Conservation (phyloP, 1,140 invertebrate genomes). For the Aporrectodea caliginosa region DNA sequence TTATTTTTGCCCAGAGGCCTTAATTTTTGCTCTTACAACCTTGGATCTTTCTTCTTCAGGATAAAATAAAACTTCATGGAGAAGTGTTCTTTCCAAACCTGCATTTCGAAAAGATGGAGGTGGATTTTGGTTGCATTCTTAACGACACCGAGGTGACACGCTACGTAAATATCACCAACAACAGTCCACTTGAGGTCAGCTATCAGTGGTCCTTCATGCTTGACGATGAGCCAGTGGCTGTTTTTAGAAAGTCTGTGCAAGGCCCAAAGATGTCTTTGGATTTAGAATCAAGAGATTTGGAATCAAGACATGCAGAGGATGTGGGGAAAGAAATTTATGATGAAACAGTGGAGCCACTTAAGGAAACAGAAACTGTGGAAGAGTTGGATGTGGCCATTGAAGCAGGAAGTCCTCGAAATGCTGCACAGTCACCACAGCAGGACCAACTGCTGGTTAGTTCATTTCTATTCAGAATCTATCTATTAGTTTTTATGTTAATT, state of each 20-base stretch:
- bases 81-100: constrained; percentile 57
- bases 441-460: too few relatives aligned
- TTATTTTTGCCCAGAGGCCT: too few relatives aligned
- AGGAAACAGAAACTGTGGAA: constrained; percentile 9
- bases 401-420: constrained; percentile 20
- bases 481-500: too few relatives aligned
- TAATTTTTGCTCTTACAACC: not conserved
- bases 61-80: constrained; percentile 51
- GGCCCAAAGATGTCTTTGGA: too few relatives aligned
- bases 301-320: not conserved
- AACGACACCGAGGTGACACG: constrained; percentile 55
- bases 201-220: constrained; percentile 51
- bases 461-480: too few relatives aligned
- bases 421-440: too few relatives aligned
- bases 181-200: constrained; percentile 53
- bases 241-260: constrained; percentile 37
- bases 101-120: constrained; percentile 48
- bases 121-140: constrained; percentile 57
- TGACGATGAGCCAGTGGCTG: constrained; percentile 45
- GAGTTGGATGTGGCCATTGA: constrained; percentile 10
- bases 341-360: constrained; percentile 21
- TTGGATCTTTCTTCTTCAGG: constrained; percentile 39
- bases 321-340: not conserved
- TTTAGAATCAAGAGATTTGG: too few relatives aligned
- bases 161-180: constrained; percentile 55